These are phyloP conservation scores for Metopia argyrocephala DNA, from an alignment of 2,888 invertebrate species.

Conservation along the genomic window DNA sequence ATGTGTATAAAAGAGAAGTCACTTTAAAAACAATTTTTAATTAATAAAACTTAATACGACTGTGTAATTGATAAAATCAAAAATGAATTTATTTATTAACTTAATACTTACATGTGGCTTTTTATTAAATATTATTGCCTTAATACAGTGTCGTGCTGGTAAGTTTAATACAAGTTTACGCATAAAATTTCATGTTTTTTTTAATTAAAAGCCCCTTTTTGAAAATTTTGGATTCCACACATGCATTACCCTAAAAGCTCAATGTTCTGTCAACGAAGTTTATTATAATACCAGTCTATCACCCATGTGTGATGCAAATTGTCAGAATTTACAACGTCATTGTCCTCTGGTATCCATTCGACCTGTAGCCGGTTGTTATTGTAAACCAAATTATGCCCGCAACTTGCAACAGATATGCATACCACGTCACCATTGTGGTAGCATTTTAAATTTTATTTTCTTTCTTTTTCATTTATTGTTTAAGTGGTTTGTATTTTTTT, in stretches of 20 bases:
- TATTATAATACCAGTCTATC: conserved; percentile 40
- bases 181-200: conserved; percentile 17
- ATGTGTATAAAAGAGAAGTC: not conserved
- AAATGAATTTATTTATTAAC: not conserved
- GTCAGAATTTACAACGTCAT: conserved; percentile 54
- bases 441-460: not conserved
- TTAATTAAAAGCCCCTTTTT: not conserved
- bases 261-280: conserved; percentile 49
- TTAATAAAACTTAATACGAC: not conserved
- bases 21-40: not conserved
- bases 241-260: conserved; percentile 30
- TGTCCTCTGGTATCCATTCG: conserved; percentile 47
- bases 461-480: not conserved
- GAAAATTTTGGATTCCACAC: conserved; percentile 17
- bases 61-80: not conserved
- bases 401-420: conserved; percentile 53
- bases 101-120: not conserved
- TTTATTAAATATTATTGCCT: not conserved
- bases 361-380: conserved; percentile 55
- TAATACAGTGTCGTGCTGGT: conserved; percentile 9
- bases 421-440: conserved; percentile 39
- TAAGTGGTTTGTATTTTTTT: conserved; percentile 5
- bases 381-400: conserved; percentile 53
- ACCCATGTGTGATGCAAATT: conserved; percentile 59
- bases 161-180: conserved; percentile 10